Evolutionary conservation across 2,888 invertebrate genomes (phyloP).

Genomic region (Corythucha ciliata): DNA sequence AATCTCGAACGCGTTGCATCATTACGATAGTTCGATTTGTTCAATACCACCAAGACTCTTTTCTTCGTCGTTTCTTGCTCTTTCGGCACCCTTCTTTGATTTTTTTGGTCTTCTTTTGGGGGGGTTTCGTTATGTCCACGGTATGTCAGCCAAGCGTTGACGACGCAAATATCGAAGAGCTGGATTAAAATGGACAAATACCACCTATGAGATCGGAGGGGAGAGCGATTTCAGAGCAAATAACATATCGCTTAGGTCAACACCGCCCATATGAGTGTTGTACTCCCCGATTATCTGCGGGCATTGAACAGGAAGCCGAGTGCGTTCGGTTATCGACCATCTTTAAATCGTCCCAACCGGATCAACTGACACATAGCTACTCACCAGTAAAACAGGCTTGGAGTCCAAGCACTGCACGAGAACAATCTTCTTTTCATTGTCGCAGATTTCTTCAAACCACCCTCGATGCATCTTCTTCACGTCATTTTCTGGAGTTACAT

Average conservation of each 20-base stretch:
- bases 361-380: slow-evolving; percentile 28
- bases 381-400: slow-evolving; percentile 31
- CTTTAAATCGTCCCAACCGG: slow-evolving; percentile 25
- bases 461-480: slow-evolving; percentile 14
- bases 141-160: too few species aligned
- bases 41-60: too few species aligned
- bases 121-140: too few species aligned
- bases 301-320: slow-evolving; percentile 5
- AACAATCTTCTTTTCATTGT: slow-evolving; percentile 27
- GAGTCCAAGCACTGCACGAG: slow-evolving; percentile 34
- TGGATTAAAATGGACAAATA: slow-evolving; percentile 8
- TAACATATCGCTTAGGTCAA: slow-evolving; percentile 8
- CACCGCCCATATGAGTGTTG: slow-evolving; percentile 17
- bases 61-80: too few species aligned
- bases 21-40: too few species aligned
- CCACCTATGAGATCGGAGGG: slow-evolving; percentile 8
- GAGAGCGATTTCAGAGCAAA: slow-evolving; percentile 4
- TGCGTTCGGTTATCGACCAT: slow-evolving; percentile 13
- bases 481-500: slow-evolving; percentile 22
- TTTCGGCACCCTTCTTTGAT: too few species aligned
- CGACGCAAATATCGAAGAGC: too few species aligned
- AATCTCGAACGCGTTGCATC: too few species aligned
- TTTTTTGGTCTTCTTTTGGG: too few species aligned
- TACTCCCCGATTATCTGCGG: slow-evolving; percentile 15
- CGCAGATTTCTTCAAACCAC: slow-evolving; percentile 16